These are phyloP conservation scores for Helicoverpa assulta DNA, from an alignment of 2,888 invertebrate genomes.

Conservation along the genomic window DNA sequence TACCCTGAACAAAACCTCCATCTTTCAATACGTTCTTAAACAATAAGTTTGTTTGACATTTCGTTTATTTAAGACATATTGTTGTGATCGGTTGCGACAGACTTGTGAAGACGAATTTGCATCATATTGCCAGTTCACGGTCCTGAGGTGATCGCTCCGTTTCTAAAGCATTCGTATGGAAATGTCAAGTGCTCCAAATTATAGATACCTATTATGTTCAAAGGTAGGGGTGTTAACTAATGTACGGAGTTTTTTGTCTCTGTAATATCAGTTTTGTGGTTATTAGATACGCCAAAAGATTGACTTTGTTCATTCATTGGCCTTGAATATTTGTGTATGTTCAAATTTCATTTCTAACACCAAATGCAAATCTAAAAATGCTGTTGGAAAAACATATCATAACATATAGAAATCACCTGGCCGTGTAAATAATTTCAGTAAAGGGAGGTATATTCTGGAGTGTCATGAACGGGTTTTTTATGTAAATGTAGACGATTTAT, in stretches of 20 bases:
- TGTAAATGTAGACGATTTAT: constrained; percentile 1
- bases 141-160: constrained; percentile 53
- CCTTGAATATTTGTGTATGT: too few species aligned
- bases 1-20: not conserved
- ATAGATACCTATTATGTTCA: not conserved
- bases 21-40: constrained; percentile 13
- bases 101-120: constrained; percentile 64
- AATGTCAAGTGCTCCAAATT: constrained; percentile 42
- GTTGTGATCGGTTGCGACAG: constrained; percentile 45
- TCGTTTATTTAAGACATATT: constrained; percentile 47
- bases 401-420: constrained; percentile 24
- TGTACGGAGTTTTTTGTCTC: not conserved
- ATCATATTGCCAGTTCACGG: constrained; percentile 64
- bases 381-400: not conserved
- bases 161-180: constrained; percentile 62
- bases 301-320: too few species aligned
- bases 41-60: constrained; percentile 59
- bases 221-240: not conserved
- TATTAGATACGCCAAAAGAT: too few species aligned
- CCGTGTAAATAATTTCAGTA: not conserved
- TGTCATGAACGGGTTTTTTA: not conserved
- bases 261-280: not conserved
- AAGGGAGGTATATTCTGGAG: not conserved
- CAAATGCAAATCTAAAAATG: too few species aligned
- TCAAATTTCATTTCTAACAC: too few species aligned